A percentile compares a stretch with the other conserved stretches of the same genome.
These are phyloP conservation scores for Elmis aenea DNA, from an alignment of 2,888 invertebrate species.

Conservation along the genomic window DNA sequence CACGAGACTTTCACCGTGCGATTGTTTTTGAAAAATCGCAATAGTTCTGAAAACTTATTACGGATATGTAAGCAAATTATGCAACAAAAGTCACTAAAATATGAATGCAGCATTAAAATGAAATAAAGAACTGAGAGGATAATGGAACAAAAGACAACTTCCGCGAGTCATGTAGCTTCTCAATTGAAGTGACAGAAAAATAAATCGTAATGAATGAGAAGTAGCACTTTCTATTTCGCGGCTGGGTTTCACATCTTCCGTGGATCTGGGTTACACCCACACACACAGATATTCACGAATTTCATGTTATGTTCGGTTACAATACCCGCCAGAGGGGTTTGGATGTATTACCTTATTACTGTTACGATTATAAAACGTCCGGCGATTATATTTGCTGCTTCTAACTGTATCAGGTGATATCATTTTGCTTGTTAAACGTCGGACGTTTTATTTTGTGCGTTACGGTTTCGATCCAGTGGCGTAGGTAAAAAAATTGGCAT, in stretches of 20 bases:
- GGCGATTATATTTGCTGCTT: too few relatives aligned
- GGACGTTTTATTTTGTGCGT: too few relatives aligned
- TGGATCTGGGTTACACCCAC: conserved; percentile 30
- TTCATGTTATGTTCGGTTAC: conserved; percentile 21
- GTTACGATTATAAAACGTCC: too few relatives aligned
- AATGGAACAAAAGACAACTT: conserved; percentile 23
- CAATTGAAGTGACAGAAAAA: conserved; percentile 28
- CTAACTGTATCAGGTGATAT: too few relatives aligned
- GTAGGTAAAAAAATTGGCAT: too few relatives aligned
- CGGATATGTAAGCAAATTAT: too few relatives aligned
- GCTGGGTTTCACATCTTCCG: conserved; percentile 25
- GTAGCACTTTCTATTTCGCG: conserved; percentile 34
- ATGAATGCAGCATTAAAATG: conserved; percentile 6
- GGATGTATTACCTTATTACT: neutral
- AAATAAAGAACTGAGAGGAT: conserved; percentile 6
- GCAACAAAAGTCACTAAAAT: too few relatives aligned
- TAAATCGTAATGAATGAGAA: conserved; percentile 27
- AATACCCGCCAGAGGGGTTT: conserved; percentile 9
- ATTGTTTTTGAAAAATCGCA: too few relatives aligned
- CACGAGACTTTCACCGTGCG: too few relatives aligned
- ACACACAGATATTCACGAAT: conserved; percentile 22
- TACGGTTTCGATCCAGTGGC: too few relatives aligned
- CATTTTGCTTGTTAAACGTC: too few relatives aligned
- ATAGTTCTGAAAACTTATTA: too few relatives aligned
- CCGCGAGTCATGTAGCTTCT: conserved; percentile 23